A percentile compares a stretch with the other conserved stretches of the same genome.
Conservation (phyloP, 2,888 invertebrate genomes). For the Alentia gelatinosa region DNA sequence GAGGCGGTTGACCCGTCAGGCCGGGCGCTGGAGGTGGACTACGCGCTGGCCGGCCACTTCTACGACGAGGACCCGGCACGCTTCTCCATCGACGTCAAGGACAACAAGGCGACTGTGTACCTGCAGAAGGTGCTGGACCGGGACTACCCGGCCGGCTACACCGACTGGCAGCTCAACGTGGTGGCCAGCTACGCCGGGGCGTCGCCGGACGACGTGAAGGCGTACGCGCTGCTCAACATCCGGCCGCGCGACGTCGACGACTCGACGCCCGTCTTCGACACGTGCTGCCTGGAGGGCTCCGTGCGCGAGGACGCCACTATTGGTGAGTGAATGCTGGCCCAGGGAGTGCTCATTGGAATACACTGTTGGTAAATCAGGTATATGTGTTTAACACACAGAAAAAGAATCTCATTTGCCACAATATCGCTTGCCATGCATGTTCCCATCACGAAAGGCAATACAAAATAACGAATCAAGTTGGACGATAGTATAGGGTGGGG, state of each 20-base stretch:
- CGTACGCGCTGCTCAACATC: slow-evolving; percentile 63
- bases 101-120: slow-evolving; percentile 52
- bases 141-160: slow-evolving; percentile 64
- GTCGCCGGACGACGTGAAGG: neutral
- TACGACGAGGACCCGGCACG: slow-evolving; percentile 23
- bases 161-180: slow-evolving; percentile 64
- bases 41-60: slow-evolving; percentile 19
- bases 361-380: neutral
- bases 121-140: slow-evolving; percentile 62
- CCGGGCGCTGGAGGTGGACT: neutral
- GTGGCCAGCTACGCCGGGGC: slow-evolving; percentile 57
- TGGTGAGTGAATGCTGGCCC: neutral
- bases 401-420: neutral
- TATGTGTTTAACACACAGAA: neutral
- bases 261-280: slow-evolving; percentile 63
- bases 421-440: neutral
- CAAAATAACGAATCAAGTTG: neutral
- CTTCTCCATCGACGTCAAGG: slow-evolving; percentile 55
- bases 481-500: neutral
- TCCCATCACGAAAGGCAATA: neutral
- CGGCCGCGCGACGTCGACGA: slow-evolving; percentile 64
- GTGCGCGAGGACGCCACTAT: slow-evolving; percentile 58
- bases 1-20: neutral
- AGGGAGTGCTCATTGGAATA: neutral
- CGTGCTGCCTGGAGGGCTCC: slow-evolving; percentile 60